A percentile compares a stretch with the other conserved stretches of the same genome.
Evolutionary conservation across 2,888 invertebrate genomes (phyloP).

Genomic region (Andrena marginata): DNA sequence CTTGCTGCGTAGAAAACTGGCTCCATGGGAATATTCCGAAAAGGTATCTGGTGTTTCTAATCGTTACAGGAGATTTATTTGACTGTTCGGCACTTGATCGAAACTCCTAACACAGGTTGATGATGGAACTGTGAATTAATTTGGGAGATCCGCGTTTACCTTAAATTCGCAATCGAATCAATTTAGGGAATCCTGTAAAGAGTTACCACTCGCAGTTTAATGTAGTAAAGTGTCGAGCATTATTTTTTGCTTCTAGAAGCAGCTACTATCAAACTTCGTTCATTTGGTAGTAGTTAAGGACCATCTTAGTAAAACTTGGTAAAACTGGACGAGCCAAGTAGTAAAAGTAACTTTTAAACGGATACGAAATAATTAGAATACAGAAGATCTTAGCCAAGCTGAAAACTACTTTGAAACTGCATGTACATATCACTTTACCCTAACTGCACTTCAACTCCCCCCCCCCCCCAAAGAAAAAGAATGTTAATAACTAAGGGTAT

Average conservation of each 20-base stretch:
- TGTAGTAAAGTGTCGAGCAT: not conserved
- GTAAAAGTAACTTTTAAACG: not conserved
- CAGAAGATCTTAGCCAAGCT: not conserved
- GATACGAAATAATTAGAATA: not conserved
- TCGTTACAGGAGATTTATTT: not conserved
- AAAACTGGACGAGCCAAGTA: not conserved
- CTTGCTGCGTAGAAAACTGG: slow-evolving; percentile 18
- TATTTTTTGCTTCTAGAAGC: not conserved
- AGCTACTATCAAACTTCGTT: not conserved
- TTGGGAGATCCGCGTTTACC: no score
- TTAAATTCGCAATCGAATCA: not conserved
- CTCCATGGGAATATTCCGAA: slow-evolving; percentile 3
- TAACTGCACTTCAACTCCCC: no score
- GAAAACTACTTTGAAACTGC: no score
- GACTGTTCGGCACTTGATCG: not conserved
- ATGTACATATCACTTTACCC: no score
- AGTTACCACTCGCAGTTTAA: not conserved
- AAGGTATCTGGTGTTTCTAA: not conserved
- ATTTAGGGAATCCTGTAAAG: not conserved
- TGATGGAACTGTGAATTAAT: no score
- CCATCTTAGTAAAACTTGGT: slow-evolving; percentile 4
- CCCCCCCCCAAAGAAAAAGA: no score
- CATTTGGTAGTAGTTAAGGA: slow-evolving; percentile 2
- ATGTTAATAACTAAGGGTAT: no score
- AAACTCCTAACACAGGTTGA: no score